Evolutionary conservation across 2,113 vertebrate genomes (phyloP).

Genomic region (Natator depressus): DNA sequence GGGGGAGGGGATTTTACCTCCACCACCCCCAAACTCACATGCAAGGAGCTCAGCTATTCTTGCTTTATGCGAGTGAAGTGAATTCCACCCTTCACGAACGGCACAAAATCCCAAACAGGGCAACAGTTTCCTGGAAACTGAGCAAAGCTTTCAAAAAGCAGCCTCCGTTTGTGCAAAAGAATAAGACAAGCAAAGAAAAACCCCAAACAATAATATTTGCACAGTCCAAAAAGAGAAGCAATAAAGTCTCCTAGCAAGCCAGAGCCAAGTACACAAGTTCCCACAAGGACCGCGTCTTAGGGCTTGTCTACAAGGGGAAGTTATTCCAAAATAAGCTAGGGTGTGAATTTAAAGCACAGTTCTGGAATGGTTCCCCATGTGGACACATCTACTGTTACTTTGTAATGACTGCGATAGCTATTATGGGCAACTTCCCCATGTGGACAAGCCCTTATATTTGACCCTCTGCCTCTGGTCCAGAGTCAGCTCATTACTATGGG

Average conservation of each 20-base stretch:
- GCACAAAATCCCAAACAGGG: neutral
- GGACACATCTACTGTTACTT: neutral
- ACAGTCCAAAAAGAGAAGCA: neutral
- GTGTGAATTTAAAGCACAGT: neutral
- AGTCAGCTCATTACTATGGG: neutral
- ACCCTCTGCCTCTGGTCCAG: neutral
- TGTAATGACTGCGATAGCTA: neutral
- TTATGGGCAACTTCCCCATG: neutral
- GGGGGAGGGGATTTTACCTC: neutral
- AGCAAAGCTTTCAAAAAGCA: too few relatives aligned
- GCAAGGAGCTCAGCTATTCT: neutral
- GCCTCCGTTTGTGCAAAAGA: neutral
- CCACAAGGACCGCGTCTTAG: neutral
- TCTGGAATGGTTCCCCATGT: neutral
- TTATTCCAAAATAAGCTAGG: neutral
- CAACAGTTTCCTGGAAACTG: neutral
- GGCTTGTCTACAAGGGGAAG: neutral
- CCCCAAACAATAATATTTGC: neutral
- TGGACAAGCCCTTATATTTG: neutral
- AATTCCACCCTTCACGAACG: neutral
- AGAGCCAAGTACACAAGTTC: neutral
- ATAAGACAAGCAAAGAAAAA: neutral
- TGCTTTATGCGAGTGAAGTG: neutral
- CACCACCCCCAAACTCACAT: neutral
- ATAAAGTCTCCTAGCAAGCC: neutral